These are phyloP conservation scores for Micrastur ruficollis DNA, from an alignment of 2,797 vertebrate species.

Conservation along the genomic window DNA sequence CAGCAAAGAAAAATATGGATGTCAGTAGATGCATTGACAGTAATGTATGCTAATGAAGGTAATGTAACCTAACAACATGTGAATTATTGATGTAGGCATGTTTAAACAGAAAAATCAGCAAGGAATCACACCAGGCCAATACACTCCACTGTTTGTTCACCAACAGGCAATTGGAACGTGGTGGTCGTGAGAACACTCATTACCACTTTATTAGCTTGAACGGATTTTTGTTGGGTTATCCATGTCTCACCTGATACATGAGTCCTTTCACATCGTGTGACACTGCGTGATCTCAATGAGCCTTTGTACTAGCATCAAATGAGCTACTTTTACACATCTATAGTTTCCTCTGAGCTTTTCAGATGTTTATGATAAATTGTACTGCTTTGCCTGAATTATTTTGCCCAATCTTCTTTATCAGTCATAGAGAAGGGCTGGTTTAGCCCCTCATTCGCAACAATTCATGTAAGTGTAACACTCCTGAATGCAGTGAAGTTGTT, in stretches of 20 bases:
- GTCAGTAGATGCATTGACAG: slow-evolving; percentile 20
- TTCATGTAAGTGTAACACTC: not conserved
- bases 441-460: not conserved
- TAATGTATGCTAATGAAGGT: slow-evolving; percentile 56
- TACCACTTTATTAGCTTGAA: not conserved
- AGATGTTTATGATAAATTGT: not conserved
- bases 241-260: not conserved
- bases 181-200: not conserved
- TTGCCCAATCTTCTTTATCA: not conserved
- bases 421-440: not conserved
- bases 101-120: slow-evolving; percentile 49
- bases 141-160: not conserved
- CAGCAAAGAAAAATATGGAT: slow-evolving; percentile 13
- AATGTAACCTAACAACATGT: slow-evolving; percentile 38
- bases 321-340: not conserved
- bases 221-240: not conserved
- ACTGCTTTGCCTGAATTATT: not conserved
- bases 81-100: slow-evolving; percentile 55
- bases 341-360: not conserved
- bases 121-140: slow-evolving; percentile 3
- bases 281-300: not conserved
- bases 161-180: not conserved
- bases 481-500: not conserved
- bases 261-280: not conserved
- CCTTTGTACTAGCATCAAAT: not conserved